Percentiles rank a stretch among this genome's conserved stretches.
Conservation (phyloP, 1,140 invertebrate species). For the Drosophila repleta region DNA sequence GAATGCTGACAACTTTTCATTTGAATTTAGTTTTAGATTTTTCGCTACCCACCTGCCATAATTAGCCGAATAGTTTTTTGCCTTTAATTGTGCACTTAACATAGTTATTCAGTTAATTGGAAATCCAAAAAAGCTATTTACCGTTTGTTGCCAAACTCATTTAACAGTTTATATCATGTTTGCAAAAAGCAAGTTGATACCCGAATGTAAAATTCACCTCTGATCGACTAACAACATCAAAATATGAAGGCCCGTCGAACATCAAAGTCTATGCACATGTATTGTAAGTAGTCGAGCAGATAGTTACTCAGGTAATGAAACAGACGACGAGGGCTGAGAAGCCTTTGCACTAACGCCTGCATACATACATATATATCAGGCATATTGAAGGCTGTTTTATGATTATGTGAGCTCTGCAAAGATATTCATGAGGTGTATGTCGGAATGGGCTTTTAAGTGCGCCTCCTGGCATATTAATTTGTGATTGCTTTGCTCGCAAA, state of each 20-base stretch:
- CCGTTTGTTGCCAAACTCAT: slow-evolving; percentile 15
- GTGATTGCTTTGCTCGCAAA: slow-evolving; percentile 28
- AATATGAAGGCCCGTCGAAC: not conserved
- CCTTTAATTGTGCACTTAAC: slow-evolving; percentile 31
- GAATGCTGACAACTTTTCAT: slow-evolving; percentile 10
- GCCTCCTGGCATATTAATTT: slow-evolving; percentile 40
- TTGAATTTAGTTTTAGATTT: slow-evolving; percentile 13
- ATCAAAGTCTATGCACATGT: not conserved
- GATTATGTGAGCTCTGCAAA: slow-evolving; percentile 23
- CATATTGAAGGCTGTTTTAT: slow-evolving; percentile 22
- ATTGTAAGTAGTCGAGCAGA: not conserved
- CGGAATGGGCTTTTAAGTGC: slow-evolving; percentile 20
- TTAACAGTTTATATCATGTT: not conserved
- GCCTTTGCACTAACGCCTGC: not conserved
- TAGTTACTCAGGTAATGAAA: slow-evolving; percentile 14
- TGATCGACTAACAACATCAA: not conserved
- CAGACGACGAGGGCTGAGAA: not conserved
- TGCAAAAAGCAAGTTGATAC: not conserved
- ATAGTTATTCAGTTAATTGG: slow-evolving; percentile 42
- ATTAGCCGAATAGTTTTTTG: slow-evolving; percentile 38
- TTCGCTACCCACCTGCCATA: not conserved
- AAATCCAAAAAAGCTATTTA: slow-evolving; percentile 32
- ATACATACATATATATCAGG: not conserved
- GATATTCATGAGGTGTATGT: slow-evolving; percentile 10
- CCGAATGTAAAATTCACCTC: not conserved